Conservation (phyloP, 2,797 vertebrate genomes). For the Balearica regulorum region DNA sequence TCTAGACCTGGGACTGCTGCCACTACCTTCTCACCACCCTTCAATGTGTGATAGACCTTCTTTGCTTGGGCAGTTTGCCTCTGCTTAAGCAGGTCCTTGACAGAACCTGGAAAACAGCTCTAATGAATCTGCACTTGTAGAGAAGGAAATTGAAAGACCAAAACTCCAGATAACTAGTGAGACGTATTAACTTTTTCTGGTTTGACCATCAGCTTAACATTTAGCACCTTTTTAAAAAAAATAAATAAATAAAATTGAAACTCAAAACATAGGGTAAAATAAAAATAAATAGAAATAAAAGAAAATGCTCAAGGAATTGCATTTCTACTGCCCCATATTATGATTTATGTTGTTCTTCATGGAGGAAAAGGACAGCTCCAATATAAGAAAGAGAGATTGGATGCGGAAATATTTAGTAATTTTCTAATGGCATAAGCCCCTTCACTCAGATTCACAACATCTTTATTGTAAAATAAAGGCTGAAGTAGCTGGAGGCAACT, state of each 20-base stretch:
- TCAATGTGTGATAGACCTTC: not conserved
- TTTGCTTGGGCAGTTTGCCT: not conserved
- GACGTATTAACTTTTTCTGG: not conserved
- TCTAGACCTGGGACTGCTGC: not conserved
- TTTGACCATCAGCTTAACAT: not conserved
- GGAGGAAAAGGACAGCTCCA: not conserved
- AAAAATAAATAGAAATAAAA: not conserved
- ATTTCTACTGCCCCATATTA: not conserved
- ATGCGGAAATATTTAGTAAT: not conserved
- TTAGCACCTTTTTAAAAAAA: not conserved
- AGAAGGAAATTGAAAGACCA: not conserved
- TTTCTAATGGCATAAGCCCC: not conserved
- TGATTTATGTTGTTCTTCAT: not conserved
- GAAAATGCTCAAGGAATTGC: not conserved
- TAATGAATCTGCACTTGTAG: not conserved
- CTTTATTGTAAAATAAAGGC: not conserved
- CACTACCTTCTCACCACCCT: not conserved
- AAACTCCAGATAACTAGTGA: not conserved
- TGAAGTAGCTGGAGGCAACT: not conserved
- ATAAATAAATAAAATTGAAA: not conserved
- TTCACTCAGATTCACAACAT: not conserved
- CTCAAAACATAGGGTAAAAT: not conserved
- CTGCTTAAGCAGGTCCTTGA: fast-evolving
- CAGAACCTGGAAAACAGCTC: not conserved
- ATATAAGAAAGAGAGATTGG: not conserved